Evolutionary conservation across 2,888 invertebrate species (phyloP).

Genomic region (Drosophila greeni): DNA sequence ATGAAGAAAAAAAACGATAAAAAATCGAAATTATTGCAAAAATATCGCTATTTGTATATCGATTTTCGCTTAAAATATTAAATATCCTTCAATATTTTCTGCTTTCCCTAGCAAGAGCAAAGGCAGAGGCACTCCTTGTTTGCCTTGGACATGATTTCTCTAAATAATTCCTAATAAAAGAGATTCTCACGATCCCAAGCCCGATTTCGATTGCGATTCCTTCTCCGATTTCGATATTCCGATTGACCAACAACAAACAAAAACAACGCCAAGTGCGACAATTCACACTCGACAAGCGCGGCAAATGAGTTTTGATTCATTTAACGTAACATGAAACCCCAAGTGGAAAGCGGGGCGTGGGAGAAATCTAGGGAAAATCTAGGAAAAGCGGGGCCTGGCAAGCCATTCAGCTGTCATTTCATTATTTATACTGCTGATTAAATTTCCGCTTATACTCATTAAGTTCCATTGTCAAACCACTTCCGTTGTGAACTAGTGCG

Average conservation of each 20-base stretch:
- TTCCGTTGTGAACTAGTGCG: constrained; percentile 54
- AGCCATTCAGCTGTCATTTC: constrained; percentile 67
- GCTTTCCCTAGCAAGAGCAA: background rate
- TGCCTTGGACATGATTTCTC: background rate
- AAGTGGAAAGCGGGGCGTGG: background rate
- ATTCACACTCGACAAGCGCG: constrained; percentile 48
- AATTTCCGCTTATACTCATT: constrained; percentile 74
- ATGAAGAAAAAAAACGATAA: no score
- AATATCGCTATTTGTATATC: no score
- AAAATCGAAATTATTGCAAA: no score
- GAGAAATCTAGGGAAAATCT: constrained; percentile 1
- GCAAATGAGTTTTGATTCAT: constrained; percentile 67
- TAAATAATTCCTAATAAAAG: background rate
- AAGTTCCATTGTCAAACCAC: constrained; percentile 72
- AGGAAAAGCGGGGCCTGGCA: constrained; percentile 14
- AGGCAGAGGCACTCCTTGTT: background rate
- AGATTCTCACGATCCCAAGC: background rate
- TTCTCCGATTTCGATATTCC: constrained; percentile 9
- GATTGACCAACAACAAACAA: constrained; percentile 37
- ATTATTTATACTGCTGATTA: constrained; percentile 74
- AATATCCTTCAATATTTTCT: no score
- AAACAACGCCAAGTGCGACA: constrained; percentile 28
- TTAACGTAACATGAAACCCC: constrained; percentile 38
- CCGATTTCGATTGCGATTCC: no score
- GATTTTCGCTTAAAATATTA: no score